Conservation (phyloP, 2,113 vertebrate species). For the Oceanites oceanicus region DNA sequence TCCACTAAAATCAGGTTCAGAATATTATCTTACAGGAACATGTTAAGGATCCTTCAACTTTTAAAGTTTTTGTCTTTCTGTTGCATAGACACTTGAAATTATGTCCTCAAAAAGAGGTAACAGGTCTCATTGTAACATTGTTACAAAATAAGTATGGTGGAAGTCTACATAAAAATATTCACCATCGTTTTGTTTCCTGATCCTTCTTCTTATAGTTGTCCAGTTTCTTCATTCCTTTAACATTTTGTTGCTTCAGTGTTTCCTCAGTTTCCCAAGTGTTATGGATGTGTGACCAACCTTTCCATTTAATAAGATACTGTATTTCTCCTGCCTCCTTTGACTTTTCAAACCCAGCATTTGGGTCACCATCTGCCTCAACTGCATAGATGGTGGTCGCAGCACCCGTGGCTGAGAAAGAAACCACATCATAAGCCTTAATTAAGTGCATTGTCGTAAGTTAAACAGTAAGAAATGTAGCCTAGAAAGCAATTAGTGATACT, state of each 20-base stretch:
- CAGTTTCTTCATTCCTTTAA: slow-evolving; percentile 98
- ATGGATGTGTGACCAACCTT: slow-evolving; percentile 98
- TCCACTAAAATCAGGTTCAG: neutral
- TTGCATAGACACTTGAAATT: neutral
- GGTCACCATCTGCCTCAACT: slow-evolving; percentile 95
- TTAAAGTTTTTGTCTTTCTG: neutral
- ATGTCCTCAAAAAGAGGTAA: neutral
- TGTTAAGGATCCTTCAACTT: neutral
- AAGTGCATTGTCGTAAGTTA: neutral
- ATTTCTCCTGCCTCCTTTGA: slow-evolving; percentile 85
- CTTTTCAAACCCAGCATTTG: slow-evolving; percentile 86
- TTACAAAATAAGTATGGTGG: neutral
- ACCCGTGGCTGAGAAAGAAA: slow-evolving; percentile 83
- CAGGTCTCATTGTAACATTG: neutral
- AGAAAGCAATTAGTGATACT: neutral
- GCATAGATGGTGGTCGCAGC: slow-evolving; percentile 95
- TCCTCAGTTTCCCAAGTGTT: slow-evolving; percentile 99
- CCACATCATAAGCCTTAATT: neutral
- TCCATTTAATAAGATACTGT: slow-evolving; percentile 99
- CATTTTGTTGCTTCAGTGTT: slow-evolving; percentile 93
- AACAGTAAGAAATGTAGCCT: neutral
- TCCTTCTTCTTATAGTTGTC: slow-evolving; percentile 99
- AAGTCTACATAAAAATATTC: slow-evolving; percentile 3
- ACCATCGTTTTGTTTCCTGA: slow-evolving; percentile 93
- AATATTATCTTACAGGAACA: neutral